Base-by-base conservation (phyloP, 23 tunicate genomes). In the Trididemnum nubilum region DNA sequence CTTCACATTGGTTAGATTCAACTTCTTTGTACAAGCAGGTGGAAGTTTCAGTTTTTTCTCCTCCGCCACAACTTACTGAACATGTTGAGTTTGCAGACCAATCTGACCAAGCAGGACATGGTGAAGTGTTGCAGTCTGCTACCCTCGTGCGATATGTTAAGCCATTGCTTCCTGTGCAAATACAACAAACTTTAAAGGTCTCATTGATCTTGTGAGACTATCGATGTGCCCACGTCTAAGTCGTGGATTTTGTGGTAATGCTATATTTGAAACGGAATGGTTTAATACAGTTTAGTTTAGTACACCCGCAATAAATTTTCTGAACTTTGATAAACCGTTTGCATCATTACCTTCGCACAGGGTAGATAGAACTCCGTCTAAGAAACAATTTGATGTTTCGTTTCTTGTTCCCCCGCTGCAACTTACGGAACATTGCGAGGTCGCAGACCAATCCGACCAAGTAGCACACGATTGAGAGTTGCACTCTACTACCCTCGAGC, bases 401-500 rank as follows among this genome's bases (percentile, higher is more conserved):
- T 63, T 12, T 63, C 70, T 12, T 5, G 70, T 63, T 63, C 70
- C 70, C 7, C 70, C 70, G 22, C 31, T 23, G 22, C 70, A 63
- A 27, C n/a, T 63, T 4, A 27, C 31, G 7, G 70, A 63, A 22
- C 70, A 63, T 9, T 12, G 15, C 15, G 54, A 44, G 15, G 54
- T 15, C 15, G 15, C 70, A 63, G n/a, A 9, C 70, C 70, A 63
- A 23, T 12, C 5, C 31, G 70, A 63, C 70, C 70, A 63, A 23
- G 54, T 15, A 44, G 54, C 12, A 44, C 54, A 44, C 15, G 54
- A 44, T 44, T 44, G 54, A 15, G 54, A 7, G 54, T 44, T 44
- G 54, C 54, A 44, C 15, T 9, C 15, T 15, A 7, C 54, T 9
- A 7, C 15, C 15, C 54, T 44, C 15, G 15, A 9, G 15, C 54